phyloP scores from a whole-genome alignment of 1,140 invertebrate species.

The Pseudoatta argentina region DNA sequence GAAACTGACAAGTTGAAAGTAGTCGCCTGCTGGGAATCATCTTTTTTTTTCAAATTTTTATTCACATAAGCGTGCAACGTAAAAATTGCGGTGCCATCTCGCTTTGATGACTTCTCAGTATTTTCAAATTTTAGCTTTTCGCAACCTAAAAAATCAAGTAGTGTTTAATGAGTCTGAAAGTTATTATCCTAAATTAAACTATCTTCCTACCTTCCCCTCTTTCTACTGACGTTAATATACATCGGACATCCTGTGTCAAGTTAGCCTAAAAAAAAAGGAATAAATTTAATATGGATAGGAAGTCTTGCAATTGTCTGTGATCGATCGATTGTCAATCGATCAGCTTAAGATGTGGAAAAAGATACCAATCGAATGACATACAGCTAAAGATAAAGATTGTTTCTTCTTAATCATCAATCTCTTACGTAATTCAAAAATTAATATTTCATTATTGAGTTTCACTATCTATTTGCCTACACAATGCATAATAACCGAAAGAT shows the following conservation, averaged over 20 bases:
- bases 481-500: background rate
- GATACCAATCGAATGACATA: constrained; percentile 5
- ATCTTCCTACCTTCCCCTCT: constrained; percentile 73
- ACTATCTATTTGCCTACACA: background rate
- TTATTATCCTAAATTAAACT: background rate
- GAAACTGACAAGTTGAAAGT: constrained; percentile 82
- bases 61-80: constrained; percentile 78
- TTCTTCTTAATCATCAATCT: constrained; percentile 3
- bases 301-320: background rate
- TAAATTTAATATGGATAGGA: background rate
- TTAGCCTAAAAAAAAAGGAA: constrained; percentile 71
- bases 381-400: constrained; percentile 22
- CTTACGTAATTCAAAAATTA: constrained; percentile 15
- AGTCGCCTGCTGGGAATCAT: constrained; percentile 68
- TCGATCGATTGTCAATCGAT: too few species aligned
- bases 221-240: constrained; percentile 75
- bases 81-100: constrained; percentile 70
- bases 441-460: background rate
- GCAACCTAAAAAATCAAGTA: constrained; percentile 74
- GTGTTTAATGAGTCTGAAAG: background rate
- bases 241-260: constrained; percentile 66
- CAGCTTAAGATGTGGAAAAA: background rate
- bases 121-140: constrained; percentile 76
- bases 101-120: constrained; percentile 23
- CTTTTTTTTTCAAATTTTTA: constrained; percentile 30